phyloP scores from a whole-genome alignment of 2,888 invertebrate genomes.

The Tanypteryx hageni region DNA sequence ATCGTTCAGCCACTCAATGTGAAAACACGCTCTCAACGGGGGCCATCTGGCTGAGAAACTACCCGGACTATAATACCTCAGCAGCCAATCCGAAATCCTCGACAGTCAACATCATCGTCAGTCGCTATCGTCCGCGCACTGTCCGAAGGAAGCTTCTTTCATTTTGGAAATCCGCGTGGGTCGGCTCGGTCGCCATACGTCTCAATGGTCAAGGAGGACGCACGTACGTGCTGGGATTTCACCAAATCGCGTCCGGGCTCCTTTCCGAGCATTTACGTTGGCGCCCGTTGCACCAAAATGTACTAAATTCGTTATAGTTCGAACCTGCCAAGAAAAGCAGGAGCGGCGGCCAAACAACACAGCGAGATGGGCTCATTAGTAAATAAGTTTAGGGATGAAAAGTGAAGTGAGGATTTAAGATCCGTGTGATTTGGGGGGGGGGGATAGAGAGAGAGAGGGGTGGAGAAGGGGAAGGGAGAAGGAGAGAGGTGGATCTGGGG shows the following conservation, averaged over 20 bases:
- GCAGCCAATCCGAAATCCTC: too few relatives aligned
- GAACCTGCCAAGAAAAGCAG: neutral
- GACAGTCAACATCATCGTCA: too few relatives aligned
- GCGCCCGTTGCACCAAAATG: neutral
- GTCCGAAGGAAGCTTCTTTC: too few relatives aligned
- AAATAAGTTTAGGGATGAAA: slow-evolving; percentile 24
- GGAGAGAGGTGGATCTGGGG: neutral
- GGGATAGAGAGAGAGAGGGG: neutral
- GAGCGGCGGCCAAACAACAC: neutral
- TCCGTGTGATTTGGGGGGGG: neutral
- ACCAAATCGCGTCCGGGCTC: neutral
- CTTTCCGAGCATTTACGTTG: neutral
- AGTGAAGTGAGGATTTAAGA: neutral
- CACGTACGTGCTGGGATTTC: too few relatives aligned
- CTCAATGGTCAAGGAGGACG: neutral
- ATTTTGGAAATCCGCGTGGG: too few relatives aligned
- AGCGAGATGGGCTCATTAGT: slow-evolving; percentile 23
- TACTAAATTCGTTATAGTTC: neutral
- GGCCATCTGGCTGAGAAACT: too few relatives aligned
- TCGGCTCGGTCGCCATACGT: too few relatives aligned
- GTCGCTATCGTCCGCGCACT: too few relatives aligned
- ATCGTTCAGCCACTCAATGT: too few relatives aligned
- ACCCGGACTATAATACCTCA: too few relatives aligned
- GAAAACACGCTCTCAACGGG: too few relatives aligned
- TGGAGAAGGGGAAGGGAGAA: neutral